Evolutionary conservation across 2,888 invertebrate species (phyloP).

Genomic region (Drosophila recens): DNA sequence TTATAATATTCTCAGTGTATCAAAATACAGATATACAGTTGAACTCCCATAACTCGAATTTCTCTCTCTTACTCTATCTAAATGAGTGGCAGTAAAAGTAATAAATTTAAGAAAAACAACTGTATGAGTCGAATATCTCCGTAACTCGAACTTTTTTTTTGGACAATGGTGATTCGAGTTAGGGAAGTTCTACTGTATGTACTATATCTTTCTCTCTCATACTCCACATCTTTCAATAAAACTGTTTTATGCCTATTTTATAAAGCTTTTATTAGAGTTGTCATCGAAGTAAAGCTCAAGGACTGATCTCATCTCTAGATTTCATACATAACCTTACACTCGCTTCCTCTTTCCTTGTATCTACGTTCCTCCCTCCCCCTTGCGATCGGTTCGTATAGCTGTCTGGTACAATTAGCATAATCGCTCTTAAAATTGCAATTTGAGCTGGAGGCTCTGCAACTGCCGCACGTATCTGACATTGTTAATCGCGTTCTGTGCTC

Average conservation of each 20-base stretch:
- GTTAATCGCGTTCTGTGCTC: constrained; percentile 53
- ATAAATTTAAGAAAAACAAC: too few relatives aligned
- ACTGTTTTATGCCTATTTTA: neutral
- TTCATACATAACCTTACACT: neutral
- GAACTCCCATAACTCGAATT: too few relatives aligned
- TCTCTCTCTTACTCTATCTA: too few relatives aligned
- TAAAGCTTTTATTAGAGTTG: neutral
- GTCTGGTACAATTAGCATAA: constrained; percentile 81
- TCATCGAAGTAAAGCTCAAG: neutral
- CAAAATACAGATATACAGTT: too few relatives aligned
- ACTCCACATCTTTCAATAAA: neutral
- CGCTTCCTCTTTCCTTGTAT: neutral
- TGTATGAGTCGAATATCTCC: too few relatives aligned
- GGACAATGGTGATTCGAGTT: too few relatives aligned
- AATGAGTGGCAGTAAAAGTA: too few relatives aligned
- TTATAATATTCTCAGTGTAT: too few relatives aligned
- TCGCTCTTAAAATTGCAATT: constrained; percentile 78
- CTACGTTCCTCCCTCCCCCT: constrained; percentile 1
- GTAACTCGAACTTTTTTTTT: too few relatives aligned
- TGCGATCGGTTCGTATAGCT: constrained; percentile 34
- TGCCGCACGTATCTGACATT: constrained; percentile 62
- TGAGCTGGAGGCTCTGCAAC: constrained; percentile 56
- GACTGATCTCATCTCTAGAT: neutral
- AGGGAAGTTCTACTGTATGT: too few relatives aligned
- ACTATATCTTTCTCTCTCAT: neutral